Percentiles rank a stretch among this genome's conserved stretches.
Evolutionary conservation across 1,140 invertebrate genomes (phyloP).

Genomic region (Bradysia coprophila): DNA sequence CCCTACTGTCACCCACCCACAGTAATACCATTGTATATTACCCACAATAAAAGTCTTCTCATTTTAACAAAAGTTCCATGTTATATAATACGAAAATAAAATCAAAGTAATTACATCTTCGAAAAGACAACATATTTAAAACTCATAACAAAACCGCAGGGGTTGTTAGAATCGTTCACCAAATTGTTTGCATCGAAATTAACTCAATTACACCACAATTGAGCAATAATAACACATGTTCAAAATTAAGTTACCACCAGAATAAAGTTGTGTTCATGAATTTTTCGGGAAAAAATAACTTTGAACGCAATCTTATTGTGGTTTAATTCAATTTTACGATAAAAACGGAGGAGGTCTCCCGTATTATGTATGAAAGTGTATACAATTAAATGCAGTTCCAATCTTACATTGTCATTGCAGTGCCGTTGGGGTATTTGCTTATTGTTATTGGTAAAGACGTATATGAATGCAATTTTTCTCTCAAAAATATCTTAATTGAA

Average conservation of each 20-base stretch:
- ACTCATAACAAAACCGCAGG: background rate
- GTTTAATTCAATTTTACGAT: too few species aligned
- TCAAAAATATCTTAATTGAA: too few species aligned
- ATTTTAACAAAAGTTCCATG: too few species aligned
- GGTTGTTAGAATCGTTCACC: background rate
- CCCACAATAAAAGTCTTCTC: too few species aligned
- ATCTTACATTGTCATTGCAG: background rate
- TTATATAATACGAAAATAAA: too few species aligned
- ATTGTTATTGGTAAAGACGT: too few species aligned
- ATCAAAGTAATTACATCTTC: background rate
- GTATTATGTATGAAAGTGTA: too few species aligned
- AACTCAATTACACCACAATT: background rate
- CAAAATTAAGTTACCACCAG: background rate
- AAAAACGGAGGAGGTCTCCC: too few species aligned
- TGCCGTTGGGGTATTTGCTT: background rate
- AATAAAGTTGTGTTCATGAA: background rate
- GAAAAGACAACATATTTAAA: background rate
- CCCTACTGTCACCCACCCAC: too few species aligned
- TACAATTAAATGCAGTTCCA: background rate
- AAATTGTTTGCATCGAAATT: background rate
- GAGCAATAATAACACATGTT: background rate
- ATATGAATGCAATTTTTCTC: too few species aligned
- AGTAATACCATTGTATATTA: too few species aligned
- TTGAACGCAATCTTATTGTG: background rate
- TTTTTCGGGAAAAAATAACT: background rate